phyloP scores from a whole-genome alignment of 2,113 vertebrate genomes.

The Perca fluviatilis region DNA sequence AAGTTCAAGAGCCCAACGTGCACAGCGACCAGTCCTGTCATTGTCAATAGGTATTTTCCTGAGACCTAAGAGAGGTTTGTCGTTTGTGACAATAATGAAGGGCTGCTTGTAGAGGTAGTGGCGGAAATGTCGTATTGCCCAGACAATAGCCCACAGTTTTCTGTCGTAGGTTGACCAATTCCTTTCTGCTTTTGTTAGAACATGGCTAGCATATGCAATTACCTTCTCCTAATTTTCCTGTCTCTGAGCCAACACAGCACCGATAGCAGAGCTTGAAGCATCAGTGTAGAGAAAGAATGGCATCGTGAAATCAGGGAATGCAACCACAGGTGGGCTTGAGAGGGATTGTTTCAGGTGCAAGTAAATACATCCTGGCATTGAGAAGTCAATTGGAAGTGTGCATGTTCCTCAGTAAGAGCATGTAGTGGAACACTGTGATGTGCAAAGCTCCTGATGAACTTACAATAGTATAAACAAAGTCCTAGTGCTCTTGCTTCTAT shows the following conservation, averaged over 20 bases:
- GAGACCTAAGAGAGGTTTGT: too few relatives aligned
- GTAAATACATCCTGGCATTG: conserved; percentile 39
- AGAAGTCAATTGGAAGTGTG: not conserved
- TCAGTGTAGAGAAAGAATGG: not conserved
- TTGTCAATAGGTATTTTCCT: conserved; percentile 32
- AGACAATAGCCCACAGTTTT: conserved; percentile 25
- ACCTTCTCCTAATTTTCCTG: not conserved
- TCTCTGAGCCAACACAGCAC: not conserved
- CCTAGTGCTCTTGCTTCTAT: conserved; percentile 15
- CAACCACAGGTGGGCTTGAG: not conserved
- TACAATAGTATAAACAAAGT: not conserved
- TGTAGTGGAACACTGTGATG: too few relatives aligned
- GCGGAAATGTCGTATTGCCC: not conserved
- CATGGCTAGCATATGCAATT: not conserved
- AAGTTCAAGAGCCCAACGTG: not conserved
- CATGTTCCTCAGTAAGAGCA: too few relatives aligned
- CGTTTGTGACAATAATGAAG: too few relatives aligned
- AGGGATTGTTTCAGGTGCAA: conserved; percentile 15
- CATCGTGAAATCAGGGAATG: not conserved
- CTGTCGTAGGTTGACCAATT: too few relatives aligned
- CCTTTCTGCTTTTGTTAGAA: too few relatives aligned
- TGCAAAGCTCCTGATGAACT: too few relatives aligned
- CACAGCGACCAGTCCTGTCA: conserved; percentile 15
- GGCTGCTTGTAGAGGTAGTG: conserved; percentile 32
- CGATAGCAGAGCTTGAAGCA: not conserved